These are phyloP conservation scores for Nyctibius bracteatus DNA, from an alignment of 2,113 vertebrate genomes.

Conservation along the genomic window DNA sequence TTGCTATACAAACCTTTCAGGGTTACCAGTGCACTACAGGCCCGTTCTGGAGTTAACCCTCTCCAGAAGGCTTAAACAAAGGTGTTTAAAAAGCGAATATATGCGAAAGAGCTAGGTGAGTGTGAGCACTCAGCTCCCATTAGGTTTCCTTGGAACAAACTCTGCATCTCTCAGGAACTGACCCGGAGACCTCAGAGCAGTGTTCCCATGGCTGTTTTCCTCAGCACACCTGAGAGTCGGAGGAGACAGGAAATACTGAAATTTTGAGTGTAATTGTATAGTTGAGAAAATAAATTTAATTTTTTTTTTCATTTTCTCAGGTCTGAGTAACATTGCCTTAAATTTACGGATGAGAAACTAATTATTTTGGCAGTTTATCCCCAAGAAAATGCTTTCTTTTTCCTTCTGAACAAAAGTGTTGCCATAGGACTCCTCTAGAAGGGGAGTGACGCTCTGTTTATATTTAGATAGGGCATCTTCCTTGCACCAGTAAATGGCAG, in stretches of 20 bases:
- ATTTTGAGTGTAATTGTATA: background rate
- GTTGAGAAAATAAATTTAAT: slow-evolving; percentile 23
- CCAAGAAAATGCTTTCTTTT: slow-evolving; percentile 19
- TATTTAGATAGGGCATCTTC: slow-evolving; percentile 21
- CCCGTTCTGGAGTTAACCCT: background rate
- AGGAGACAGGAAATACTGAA: background rate
- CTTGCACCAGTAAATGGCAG: slow-evolving; percentile 40
- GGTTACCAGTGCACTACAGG: background rate
- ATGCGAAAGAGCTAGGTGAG: background rate
- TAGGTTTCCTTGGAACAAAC: background rate
- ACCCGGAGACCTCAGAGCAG: background rate
- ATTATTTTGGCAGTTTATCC: slow-evolving; percentile 40
- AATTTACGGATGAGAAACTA: slow-evolving; percentile 45
- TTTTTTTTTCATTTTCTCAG: slow-evolving; percentile 35
- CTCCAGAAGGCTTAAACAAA: background rate
- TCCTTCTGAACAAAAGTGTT: slow-evolving; percentile 40
- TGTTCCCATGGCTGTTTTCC: background rate
- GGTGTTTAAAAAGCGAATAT: background rate
- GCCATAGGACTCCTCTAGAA: slow-evolving; percentile 36
- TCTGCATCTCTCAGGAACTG: background rate
- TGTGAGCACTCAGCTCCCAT: background rate
- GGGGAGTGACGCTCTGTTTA: slow-evolving; percentile 15
- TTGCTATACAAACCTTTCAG: background rate
- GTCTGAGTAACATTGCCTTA: slow-evolving; percentile 76
- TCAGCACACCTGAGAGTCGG: background rate